A percentile compares a stretch with the other conserved stretches of the same genome.
phyloP scores from a whole-genome alignment of 2,888 invertebrate species.

The Horisme vitalbata region DNA sequence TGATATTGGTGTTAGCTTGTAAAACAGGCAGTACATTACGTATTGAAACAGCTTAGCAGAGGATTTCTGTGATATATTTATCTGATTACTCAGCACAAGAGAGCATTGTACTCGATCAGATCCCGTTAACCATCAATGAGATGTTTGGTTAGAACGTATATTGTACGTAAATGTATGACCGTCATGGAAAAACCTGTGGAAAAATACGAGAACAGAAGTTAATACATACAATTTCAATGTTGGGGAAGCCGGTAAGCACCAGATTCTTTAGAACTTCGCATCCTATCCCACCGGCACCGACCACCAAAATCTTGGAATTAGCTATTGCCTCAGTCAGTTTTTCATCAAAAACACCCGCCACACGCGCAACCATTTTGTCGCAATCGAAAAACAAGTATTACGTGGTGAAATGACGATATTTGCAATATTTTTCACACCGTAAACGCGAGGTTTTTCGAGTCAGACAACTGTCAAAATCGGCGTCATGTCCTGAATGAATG shows the following conservation, averaged over 20 bases:
- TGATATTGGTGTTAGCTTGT: no score
- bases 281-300: constrained; percentile 99
- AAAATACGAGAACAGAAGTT: constrained; percentile 1
- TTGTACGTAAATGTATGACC: background rate
- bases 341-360: constrained; percentile 86
- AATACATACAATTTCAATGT: constrained; percentile 95
- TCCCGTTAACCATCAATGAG: constrained; percentile 13
- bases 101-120: background rate
- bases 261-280: constrained; percentile 99
- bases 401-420: constrained; percentile 33
- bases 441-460: constrained; percentile 40
- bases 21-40: no score
- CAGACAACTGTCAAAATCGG: constrained; percentile 55
- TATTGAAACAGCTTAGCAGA: background rate
- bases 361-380: constrained; percentile 84
- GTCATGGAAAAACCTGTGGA: background rate
- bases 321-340: constrained; percentile 86
- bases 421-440: constrained; percentile 38
- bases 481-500: constrained; percentile 54
- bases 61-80: background rate
- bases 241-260: constrained; percentile 95
- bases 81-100: background rate
- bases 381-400: constrained; percentile 29
- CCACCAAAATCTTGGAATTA: constrained; percentile 90
- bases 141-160: background rate